Evolutionary conservation across 2,797 vertebrate species (phyloP).

Genomic region (Amniataba percoides): DNA sequence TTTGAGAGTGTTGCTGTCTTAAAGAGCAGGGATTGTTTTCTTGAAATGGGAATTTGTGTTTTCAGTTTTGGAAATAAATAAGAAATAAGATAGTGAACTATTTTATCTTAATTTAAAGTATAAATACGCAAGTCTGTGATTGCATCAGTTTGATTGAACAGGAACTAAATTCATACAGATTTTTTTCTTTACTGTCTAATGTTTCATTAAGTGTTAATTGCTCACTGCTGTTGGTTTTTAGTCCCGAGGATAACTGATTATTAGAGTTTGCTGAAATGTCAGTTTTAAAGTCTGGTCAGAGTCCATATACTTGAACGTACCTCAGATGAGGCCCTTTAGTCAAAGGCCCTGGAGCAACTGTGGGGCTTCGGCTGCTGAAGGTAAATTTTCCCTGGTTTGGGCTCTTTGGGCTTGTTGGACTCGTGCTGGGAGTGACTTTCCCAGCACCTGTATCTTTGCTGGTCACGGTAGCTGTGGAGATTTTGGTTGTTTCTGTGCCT

Average conservation of each 20-base stretch:
- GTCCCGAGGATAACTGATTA: background rate
- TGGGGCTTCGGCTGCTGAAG: slow-evolving; percentile 48
- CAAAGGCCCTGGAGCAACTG: slow-evolving; percentile 35
- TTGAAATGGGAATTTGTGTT: no score
- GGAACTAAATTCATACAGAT: background rate
- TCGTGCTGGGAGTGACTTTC: slow-evolving; percentile 32
- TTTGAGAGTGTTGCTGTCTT: no score
- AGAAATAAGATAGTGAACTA: no score
- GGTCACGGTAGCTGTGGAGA: background rate
- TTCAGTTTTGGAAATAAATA: no score
- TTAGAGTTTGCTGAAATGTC: background rate
- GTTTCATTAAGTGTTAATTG: background rate
- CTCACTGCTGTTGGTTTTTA: background rate
- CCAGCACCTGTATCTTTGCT: slow-evolving; percentile 30
- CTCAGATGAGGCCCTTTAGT: slow-evolving; percentile 53
- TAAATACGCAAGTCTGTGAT: background rate
- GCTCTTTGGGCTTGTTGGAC: slow-evolving; percentile 52
- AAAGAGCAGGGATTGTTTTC: no score
- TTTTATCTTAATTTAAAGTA: background rate
- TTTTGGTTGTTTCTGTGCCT: background rate
- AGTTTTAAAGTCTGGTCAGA: background rate
- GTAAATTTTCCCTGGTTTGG: slow-evolving; percentile 44
- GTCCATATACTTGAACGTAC: slow-evolving; percentile 40
- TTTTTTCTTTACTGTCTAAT: background rate
- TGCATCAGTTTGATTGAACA: background rate